phyloP scores from a whole-genome alignment of 1,140 invertebrate species.

The Heliconius congener region DNA sequence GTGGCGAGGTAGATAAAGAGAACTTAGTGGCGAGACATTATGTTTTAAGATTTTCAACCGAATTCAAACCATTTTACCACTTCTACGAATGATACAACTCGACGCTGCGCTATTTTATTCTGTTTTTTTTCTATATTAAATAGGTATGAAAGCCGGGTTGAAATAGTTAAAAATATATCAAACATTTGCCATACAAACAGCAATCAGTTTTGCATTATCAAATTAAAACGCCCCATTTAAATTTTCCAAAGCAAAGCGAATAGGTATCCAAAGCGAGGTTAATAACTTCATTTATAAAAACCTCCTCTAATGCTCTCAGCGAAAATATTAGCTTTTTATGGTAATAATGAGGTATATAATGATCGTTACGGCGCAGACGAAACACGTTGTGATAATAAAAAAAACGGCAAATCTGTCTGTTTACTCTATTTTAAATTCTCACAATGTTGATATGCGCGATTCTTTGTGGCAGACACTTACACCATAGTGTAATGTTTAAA shows the following conservation, averaged over 20 bases:
- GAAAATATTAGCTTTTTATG: slow-evolving; percentile 14
- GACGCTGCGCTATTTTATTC: background rate
- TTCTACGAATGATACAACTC: background rate
- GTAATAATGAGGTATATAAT: slow-evolving; percentile 16
- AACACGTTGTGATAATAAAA: slow-evolving; percentile 19
- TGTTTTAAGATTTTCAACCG: too few relatives aligned
- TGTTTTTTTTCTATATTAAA: too few relatives aligned
- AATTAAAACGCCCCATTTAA: background rate
- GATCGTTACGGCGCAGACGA: slow-evolving; percentile 7
- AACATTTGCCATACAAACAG: background rate
- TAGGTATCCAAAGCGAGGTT: background rate
- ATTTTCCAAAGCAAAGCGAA: background rate
- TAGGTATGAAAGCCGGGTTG: too few relatives aligned
- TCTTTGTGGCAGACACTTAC: background rate
- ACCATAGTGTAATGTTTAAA: background rate
- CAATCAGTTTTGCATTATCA: background rate
- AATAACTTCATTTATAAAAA: slow-evolving; percentile 6
- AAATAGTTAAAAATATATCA: too few relatives aligned
- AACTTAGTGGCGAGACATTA: too few relatives aligned
- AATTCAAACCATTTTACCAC: too few relatives aligned
- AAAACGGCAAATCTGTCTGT: slow-evolving; percentile 7
- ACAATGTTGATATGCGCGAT: slow-evolving; percentile 11
- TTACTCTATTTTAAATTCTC: slow-evolving; percentile 25
- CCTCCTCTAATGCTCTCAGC: background rate
- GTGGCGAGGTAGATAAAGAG: too few relatives aligned